Percentiles rank a stretch among this genome's conserved stretches.
Evolutionary conservation across 2,888 invertebrate genomes (phyloP).

Genomic region (Mesorhabditis belari): DNA sequence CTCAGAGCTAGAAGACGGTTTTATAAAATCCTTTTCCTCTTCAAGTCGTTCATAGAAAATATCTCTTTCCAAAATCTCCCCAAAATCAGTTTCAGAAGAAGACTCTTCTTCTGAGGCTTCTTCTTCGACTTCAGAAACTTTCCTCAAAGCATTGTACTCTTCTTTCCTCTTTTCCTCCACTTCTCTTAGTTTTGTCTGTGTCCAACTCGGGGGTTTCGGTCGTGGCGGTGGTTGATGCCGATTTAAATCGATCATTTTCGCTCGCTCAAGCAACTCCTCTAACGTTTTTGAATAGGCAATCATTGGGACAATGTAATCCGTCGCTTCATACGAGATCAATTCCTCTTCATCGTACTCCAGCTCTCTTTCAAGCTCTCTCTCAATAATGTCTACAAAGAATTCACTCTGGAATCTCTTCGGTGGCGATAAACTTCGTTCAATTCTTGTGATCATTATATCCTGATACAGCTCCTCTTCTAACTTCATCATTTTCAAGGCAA

Average conservation of each 20-base stretch:
- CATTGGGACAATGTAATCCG: neutral
- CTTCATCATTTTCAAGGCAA: neutral
- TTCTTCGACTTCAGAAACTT: neutral
- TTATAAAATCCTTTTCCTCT: neutral
- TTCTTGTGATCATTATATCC: neutral
- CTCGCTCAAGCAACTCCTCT: neutral
- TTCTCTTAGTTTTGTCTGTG: neutral
- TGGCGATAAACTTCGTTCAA: neutral
- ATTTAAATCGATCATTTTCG: too few relatives aligned
- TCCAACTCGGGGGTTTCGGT: neutral
- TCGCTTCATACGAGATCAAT: neutral
- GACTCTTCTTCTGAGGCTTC: neutral
- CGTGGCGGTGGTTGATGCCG: neutral
- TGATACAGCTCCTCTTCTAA: neutral
- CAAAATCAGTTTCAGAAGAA: too few relatives aligned
- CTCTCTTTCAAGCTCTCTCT: neutral
- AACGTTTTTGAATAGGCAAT: neutral
- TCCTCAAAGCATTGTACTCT: neutral
- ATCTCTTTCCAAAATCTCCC: too few relatives aligned
- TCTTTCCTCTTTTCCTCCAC: neutral
- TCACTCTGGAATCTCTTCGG: neutral
- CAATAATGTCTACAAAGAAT: neutral
- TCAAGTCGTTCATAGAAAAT: too few relatives aligned
- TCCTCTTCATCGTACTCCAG: neutral
- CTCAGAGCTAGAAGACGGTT: neutral